A percentile compares a stretch with the other conserved stretches of the same genome.
Conservation (phyloP, 1,140 invertebrate species). For the Euglossa dilemma region DNA sequence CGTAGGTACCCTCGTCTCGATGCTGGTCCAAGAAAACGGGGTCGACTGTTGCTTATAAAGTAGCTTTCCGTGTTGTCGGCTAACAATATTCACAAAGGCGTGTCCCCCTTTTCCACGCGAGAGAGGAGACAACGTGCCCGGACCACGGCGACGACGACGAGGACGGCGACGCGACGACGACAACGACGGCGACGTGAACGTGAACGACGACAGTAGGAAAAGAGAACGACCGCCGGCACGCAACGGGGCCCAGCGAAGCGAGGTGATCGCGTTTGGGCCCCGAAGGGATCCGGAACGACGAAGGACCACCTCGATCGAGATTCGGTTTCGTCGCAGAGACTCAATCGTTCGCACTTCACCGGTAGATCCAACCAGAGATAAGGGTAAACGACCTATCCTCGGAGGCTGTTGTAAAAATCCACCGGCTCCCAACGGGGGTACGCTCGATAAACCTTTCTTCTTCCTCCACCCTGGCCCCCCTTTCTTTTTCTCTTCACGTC, state of each 20-base stretch:
- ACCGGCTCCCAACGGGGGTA: slow-evolving; percentile 33
- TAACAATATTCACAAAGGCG: slow-evolving; percentile 31
- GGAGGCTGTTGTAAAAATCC: slow-evolving; percentile 47
- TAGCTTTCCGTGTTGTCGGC: slow-evolving; percentile 21
- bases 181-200: not conserved
- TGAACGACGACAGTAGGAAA: slow-evolving; percentile 8
- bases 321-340: slow-evolving; percentile 51
- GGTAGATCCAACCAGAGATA: slow-evolving; percentile 41
- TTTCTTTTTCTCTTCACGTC: not conserved
- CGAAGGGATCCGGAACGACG: slow-evolving; percentile 34
- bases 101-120: not conserved
- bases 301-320: slow-evolving; percentile 69
- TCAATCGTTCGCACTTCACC: slow-evolving; percentile 55
- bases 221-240: slow-evolving; percentile 30
- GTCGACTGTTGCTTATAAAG: slow-evolving; percentile 6
- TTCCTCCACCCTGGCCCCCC: no score
- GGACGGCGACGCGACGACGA: not conserved
- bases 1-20: not conserved
- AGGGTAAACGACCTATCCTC: slow-evolving; percentile 30
- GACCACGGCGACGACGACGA: not conserved
- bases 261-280: slow-evolving; percentile 36
- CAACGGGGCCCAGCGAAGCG: slow-evolving; percentile 55
- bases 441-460: not conserved
- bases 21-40: not conserved
- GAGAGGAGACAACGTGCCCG: not conserved